These are phyloP conservation scores for Pyrgus malvae DNA, from an alignment of 2,888 invertebrate genomes.

Conservation along the genomic window DNA sequence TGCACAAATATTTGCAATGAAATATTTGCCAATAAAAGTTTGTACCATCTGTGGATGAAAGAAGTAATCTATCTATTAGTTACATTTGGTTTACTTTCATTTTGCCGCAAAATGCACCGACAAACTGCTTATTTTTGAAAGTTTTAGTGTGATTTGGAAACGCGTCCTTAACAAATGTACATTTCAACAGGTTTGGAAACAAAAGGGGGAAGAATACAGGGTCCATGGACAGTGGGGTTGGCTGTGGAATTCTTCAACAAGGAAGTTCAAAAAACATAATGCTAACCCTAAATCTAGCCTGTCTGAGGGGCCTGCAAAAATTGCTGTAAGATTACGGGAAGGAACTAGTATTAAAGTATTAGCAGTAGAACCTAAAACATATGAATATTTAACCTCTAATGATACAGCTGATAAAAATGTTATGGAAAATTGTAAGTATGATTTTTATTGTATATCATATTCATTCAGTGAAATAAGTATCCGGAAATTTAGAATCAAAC, in stretches of 20 bases:
- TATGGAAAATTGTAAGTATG: conserved; percentile 64
- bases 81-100: too few relatives aligned
- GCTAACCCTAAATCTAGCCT: conserved; percentile 51
- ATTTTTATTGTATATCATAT: not conserved
- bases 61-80: too few relatives aligned
- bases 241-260: conserved; percentile 92
- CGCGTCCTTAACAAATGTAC: too few relatives aligned
- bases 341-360: conserved; percentile 87
- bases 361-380: conserved; percentile 90
- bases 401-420: conserved; percentile 70
- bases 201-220: conserved; percentile 98
- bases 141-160: too few relatives aligned
- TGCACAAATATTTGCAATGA: too few relatives aligned
- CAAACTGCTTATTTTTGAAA: too few relatives aligned
- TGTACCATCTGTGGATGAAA: too few relatives aligned
- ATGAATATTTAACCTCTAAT: conserved; percentile 85
- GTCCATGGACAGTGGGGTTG: conserved; percentile 99
- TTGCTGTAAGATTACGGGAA: conserved; percentile 89
- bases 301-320: conserved; percentile 85
- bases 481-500: too few relatives aligned
- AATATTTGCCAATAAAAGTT: too few relatives aligned
- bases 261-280: conserved; percentile 80
- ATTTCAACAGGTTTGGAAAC: conserved; percentile 89
- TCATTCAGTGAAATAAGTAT: too few relatives aligned
- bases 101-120: too few relatives aligned